Percentiles rank a stretch among this genome's conserved stretches.
These are phyloP conservation scores for Pseudeuparius sepicola DNA, from an alignment of 2,888 invertebrate genomes.

Conservation along the genomic window DNA sequence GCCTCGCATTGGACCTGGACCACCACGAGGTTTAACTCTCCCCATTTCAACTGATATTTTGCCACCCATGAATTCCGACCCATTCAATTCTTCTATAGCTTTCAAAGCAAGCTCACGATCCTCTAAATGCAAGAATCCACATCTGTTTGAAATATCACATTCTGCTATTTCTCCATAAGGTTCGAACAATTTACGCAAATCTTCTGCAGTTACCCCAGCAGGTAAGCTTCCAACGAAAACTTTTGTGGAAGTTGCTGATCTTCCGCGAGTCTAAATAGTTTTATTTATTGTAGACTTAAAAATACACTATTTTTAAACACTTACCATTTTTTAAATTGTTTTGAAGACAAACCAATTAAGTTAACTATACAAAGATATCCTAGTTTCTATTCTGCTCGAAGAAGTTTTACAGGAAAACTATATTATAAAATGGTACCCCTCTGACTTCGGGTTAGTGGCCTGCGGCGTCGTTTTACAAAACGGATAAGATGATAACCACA, in stretches of 20 bases:
- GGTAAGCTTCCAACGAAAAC: slow-evolving; percentile 91
- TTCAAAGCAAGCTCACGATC: slow-evolving; percentile 70
- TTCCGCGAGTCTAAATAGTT: slow-evolving; percentile 33
- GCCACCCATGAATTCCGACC: slow-evolving; percentile 72
- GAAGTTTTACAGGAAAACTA: no score
- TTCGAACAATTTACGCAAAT: slow-evolving; percentile 72
- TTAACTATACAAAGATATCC: no score
- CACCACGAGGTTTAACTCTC: slow-evolving; percentile 58
- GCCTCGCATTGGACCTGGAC: slow-evolving; percentile 38
- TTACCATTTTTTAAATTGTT: no score
- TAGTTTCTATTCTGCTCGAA: no score
- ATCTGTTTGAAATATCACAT: slow-evolving; percentile 90
- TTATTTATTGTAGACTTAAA: no score
- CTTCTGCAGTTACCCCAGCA: slow-evolving; percentile 72
- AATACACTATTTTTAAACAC: no score
- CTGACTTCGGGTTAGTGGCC: no score
- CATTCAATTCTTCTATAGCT: slow-evolving; percentile 73
- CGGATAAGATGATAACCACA: no score
- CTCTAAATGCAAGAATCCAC: slow-evolving; percentile 89
- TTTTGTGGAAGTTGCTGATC: slow-evolving; percentile 45
- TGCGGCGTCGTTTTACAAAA: no score
- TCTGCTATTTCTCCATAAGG: slow-evolving; percentile 83
- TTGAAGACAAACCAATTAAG: no score
- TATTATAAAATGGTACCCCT: no score
- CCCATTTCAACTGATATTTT: slow-evolving; percentile 78